Conservation (phyloP, 30 jellyfish, hydroid and myxozoan species). For the Aurelia coerulea region DNA sequence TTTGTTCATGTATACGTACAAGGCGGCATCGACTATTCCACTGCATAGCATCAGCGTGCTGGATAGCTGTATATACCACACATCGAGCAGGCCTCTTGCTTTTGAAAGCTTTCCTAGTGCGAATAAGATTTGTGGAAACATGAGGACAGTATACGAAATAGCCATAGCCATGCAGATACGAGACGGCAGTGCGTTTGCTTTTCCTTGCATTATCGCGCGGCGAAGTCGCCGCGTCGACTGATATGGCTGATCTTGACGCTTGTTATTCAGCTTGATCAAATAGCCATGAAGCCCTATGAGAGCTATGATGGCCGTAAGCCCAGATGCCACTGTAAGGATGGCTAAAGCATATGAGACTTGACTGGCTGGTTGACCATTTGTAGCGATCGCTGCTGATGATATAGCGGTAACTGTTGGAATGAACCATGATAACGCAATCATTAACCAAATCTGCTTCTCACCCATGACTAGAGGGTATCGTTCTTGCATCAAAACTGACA, state of each 20-base stretch:
- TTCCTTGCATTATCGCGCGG: slow-evolving; percentile 7
- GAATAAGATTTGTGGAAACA: slow-evolving; percentile 72
- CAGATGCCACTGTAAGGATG: slow-evolving; percentile 58
- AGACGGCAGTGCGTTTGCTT: slow-evolving; percentile 21
- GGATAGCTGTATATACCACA: slow-evolving; percentile 82
- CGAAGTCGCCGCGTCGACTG: slow-evolving; percentile 46
- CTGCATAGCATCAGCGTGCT: slow-evolving; percentile 71
- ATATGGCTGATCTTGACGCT: background rate
- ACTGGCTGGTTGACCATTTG: slow-evolving; percentile 63
- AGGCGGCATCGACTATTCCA: slow-evolving; percentile 64
- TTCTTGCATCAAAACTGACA: slow-evolving; percentile 34
- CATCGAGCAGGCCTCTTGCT: slow-evolving; percentile 71
- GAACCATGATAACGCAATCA: slow-evolving; percentile 72
- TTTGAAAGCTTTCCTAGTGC: slow-evolving; percentile 70
- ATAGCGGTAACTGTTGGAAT: slow-evolving; percentile 62
- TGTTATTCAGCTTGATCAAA: slow-evolving; percentile 31
- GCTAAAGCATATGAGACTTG: slow-evolving; percentile 78
- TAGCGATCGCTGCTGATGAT: slow-evolving; percentile 41
- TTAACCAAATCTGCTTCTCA: slow-evolving; percentile 46
- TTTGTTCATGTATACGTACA: slow-evolving; percentile 56
- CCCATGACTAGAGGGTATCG: slow-evolving; percentile 35
- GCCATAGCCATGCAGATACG: slow-evolving; percentile 63
- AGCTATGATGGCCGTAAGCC: slow-evolving; percentile 34
- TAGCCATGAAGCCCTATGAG: slow-evolving; percentile 35
- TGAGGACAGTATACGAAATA: slow-evolving; percentile 28